Percentiles rank a stretch among this genome's conserved stretches.
Conservation (phyloP, 1,140 invertebrate genomes). For the Anastrepha ludens region DNA sequence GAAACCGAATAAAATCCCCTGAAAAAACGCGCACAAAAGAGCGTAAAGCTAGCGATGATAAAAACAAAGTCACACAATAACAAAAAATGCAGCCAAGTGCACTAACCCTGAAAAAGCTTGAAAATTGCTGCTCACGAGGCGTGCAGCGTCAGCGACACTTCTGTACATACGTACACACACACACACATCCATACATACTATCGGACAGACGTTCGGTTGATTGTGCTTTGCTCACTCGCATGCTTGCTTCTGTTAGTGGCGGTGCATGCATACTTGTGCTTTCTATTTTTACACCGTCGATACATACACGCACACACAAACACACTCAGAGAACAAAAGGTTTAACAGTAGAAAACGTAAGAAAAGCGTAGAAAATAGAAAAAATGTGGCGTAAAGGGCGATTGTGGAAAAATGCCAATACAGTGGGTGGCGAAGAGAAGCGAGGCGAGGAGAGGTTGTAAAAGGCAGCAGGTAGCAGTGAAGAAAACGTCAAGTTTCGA, state of each 20-base stretch:
- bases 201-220: not conserved
- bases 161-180: too few species aligned
- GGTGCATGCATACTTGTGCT: not conserved
- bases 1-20: not conserved
- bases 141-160: slow-evolving; percentile 3
- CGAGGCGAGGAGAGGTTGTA: not conserved
- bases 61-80: slow-evolving; percentile 20
- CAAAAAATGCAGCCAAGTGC: slow-evolving; percentile 47
- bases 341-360: not conserved
- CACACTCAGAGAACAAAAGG: slow-evolving; percentile 3
- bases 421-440: not conserved
- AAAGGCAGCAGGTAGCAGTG: not conserved
- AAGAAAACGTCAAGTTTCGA: not conserved
- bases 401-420: not conserved
- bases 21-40: slow-evolving; percentile 9
- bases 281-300: slow-evolving; percentile 37
- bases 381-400: not conserved
- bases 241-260: not conserved
- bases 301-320: not conserved
- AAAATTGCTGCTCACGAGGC: slow-evolving; percentile 36
- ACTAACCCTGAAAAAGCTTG: slow-evolving; percentile 49
- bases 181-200: too few species aligned
- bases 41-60: not conserved
- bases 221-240: slow-evolving; percentile 11
- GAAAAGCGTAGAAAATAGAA: not conserved